These are phyloP conservation scores for Silvanus unidentatus DNA, from an alignment of 2,888 invertebrate genomes.

Conservation along the genomic window DNA sequence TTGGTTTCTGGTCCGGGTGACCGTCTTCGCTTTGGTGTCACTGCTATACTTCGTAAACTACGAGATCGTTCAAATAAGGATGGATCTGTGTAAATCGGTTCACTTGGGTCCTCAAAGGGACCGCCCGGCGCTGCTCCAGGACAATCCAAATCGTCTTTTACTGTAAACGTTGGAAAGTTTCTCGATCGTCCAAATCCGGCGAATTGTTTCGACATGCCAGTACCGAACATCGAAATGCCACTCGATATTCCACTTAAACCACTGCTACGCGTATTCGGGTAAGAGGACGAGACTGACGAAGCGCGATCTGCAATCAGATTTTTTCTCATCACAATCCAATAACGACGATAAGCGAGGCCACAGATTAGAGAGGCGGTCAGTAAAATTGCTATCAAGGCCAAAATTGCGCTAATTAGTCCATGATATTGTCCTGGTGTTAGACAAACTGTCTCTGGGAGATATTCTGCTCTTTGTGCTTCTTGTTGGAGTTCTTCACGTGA, in stretches of 20 bases:
- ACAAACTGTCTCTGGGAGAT: constrained; percentile 67
- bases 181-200: constrained; percentile 32
- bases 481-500: constrained; percentile 63
- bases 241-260: constrained; percentile 54
- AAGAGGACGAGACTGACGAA: constrained; percentile 43
- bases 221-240: constrained; percentile 60
- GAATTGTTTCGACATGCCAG: constrained; percentile 61
- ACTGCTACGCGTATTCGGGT: constrained; percentile 43
- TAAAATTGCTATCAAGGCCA: constrained; percentile 67
- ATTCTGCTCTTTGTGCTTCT: constrained; percentile 61
- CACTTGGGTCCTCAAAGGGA: constrained; percentile 79
- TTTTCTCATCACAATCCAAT: constrained; percentile 72
- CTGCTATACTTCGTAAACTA: constrained; percentile 61
- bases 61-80: constrained; percentile 82
- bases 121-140: constrained; percentile 38
- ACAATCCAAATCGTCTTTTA: constrained; percentile 36
- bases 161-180: constrained; percentile 37
- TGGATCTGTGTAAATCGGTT: constrained; percentile 89
- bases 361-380: constrained; percentile 68
- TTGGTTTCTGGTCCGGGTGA: constrained; percentile 20
- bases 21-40: constrained; percentile 42
- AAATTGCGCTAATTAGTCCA: constrained; percentile 72
- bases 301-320: constrained; percentile 53
- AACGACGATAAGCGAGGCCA: constrained; percentile 70
- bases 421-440: constrained; percentile 79